Base-by-base conservation (phyloP, 2,797 vertebrate genomes). In the Sebastes cheni region DNA sequence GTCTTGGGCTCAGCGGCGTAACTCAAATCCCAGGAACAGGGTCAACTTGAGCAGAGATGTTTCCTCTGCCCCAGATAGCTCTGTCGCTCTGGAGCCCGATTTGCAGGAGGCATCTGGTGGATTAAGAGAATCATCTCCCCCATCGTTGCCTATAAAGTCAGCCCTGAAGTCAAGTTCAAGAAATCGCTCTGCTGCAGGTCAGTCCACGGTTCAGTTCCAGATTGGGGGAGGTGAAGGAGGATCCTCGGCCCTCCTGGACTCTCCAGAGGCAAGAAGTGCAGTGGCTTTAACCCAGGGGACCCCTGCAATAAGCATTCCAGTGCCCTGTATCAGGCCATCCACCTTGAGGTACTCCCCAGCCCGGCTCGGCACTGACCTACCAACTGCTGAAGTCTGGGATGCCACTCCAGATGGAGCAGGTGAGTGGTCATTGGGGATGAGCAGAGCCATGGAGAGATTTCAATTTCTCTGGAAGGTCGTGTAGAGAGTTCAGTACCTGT, bases 81-180 rank as follows among this genome's bases (percentile, higher is more conserved):
- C 92, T 1, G 42, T 93, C 1, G 71, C 84, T 42, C 81, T 87
- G 34, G 93, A 94, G 55, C 91, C 86, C 16, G 39, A 14, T 67
- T 72, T 88, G 62, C 71, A 88, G 55, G 87, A 84, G 50, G 82
- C 87, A 22, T 88, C 91, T 8, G 82, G 81, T 23, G 90, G 78
- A 59, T 27, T 70, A 5, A 91, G 79, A 65, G 93, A 94, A 30
- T 81, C 89, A 1, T 74, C 92, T 4, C 27, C 91, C 3, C 91
- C 86, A 2, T 67, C 81, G 0, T 73, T 95, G 34, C 96, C 96
- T 14, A 96, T 96, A 55, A 96, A 96, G 81, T 96, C 96, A 39
- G 95, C 96, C 22, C 89, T 96, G 27, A 96, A 96, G 85, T 95
- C 94, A 1, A 93, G 93, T 56, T 95, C 94, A 10, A 95, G 94